phyloP scores from a whole-genome alignment of 1,140 invertebrate genomes.

The Trachymyrmex cornetzi region DNA sequence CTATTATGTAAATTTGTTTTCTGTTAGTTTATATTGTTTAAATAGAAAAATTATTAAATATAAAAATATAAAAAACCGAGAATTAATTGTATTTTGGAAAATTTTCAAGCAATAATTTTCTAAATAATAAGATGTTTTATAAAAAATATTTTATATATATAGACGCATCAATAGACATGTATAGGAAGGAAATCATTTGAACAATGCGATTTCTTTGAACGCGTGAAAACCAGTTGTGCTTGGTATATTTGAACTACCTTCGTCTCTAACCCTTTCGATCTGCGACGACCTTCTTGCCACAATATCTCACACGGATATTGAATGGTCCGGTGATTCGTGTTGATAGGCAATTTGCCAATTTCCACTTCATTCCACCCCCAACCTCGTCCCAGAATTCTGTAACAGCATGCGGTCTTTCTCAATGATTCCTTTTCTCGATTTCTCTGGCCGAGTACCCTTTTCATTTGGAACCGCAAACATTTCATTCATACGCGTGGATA shows the following conservation, averaged over 20 bases:
- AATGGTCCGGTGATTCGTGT: constrained; percentile 73
- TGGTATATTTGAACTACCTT: neutral
- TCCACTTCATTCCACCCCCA: constrained; percentile 59
- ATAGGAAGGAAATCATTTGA: constrained; percentile 51
- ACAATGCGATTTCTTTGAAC: constrained; percentile 63
- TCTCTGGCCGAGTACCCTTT: constrained; percentile 15
- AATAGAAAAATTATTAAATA: neutral
- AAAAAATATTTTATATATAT: neutral
- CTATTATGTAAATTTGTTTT: neutral
- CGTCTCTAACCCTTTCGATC: constrained; percentile 28
- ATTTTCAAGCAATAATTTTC: neutral
- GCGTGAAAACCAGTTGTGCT: constrained; percentile 14
- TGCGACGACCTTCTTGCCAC: constrained; percentile 41
- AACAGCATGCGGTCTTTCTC: constrained; percentile 36
- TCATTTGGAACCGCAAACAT: constrained; percentile 16
- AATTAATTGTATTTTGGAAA: neutral
- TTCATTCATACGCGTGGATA: neutral
- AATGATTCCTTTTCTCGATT: constrained; percentile 31
- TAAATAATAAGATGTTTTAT: constrained; percentile 1
- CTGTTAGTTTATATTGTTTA: neutral
- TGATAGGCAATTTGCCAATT: constrained; percentile 78
- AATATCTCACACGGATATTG: constrained; percentile 75
- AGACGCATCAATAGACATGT: neutral
- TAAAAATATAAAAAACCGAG: neutral
- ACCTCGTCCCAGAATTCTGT: constrained; percentile 11